Conservation (phyloP, 1,140 invertebrate genomes). For the Philaenus spumarius region DNA sequence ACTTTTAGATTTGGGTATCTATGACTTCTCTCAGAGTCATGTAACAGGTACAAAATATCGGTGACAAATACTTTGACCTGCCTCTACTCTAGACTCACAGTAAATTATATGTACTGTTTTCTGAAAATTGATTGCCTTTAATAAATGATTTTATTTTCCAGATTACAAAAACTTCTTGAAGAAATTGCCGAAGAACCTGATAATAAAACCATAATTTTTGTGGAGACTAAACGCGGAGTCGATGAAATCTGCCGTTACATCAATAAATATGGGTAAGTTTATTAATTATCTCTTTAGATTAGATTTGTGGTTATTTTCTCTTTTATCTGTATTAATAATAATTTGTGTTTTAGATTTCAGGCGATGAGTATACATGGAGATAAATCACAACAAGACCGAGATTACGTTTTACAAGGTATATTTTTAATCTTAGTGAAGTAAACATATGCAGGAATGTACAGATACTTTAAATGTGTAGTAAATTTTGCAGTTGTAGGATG, state of each 20-base stretch:
- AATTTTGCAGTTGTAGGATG: no score
- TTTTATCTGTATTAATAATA: no score
- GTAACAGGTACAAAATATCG: no score
- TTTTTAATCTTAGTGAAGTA: no score
- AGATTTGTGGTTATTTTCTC: no score
- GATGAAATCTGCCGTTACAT: constrained; percentile 92
- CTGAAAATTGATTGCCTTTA: constrained; percentile 85
- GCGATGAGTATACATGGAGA: constrained; percentile 95
- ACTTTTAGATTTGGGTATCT: no score
- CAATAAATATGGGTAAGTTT: constrained; percentile 56
- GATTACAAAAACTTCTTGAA: constrained; percentile 19
- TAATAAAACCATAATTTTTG: constrained; percentile 83
- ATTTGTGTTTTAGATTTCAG: constrained; percentile 53
- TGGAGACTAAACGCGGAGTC: constrained; percentile 95
- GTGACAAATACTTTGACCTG: no score
- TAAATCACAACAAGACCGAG: constrained; percentile 83
- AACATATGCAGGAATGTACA: no score
- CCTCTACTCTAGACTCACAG: neutral
- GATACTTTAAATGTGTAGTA: no score
- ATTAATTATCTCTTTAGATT: no score
- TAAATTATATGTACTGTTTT: constrained; percentile 64
- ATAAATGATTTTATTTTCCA: constrained; percentile 46
- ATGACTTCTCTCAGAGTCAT: no score
- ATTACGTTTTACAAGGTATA: constrained; percentile 50
- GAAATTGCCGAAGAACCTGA: constrained; percentile 20